These are phyloP conservation scores for Nemapogon koenigi DNA, from an alignment of 2,888 invertebrate species.

Conservation along the genomic window DNA sequence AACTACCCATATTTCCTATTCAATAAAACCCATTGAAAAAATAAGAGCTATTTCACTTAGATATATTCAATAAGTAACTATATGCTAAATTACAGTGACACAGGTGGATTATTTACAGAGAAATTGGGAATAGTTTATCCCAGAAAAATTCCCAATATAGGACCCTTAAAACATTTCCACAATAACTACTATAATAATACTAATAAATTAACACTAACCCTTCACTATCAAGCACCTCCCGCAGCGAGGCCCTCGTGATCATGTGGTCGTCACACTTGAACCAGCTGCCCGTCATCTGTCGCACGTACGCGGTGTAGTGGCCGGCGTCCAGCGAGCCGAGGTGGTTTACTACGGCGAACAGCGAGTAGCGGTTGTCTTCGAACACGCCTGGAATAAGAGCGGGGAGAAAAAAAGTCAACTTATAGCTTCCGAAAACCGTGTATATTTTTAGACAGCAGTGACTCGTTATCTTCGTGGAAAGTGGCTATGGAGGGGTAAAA, in stretches of 20 bases:
- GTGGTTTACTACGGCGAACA: constrained; percentile 98
- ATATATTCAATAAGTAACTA: too few species aligned
- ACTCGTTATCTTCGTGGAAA: too few species aligned
- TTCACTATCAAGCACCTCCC: constrained; percentile 94
- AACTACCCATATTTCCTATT: too few species aligned
- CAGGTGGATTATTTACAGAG: too few species aligned
- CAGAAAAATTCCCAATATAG: too few species aligned
- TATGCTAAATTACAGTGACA: too few species aligned
- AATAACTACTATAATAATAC: neutral
- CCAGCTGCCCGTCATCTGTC: constrained; percentile 93
- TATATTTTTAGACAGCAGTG: too few species aligned
- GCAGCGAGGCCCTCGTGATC: constrained; percentile 85
- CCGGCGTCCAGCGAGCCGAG: constrained; percentile 91
- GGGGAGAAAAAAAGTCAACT: constrained; percentile 26
- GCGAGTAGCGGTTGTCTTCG: constrained; percentile 82
- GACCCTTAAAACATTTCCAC: too few species aligned
- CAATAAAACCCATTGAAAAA: too few species aligned
- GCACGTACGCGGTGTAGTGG: constrained; percentile 94
- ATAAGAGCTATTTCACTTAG: too few species aligned
- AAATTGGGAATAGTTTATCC: too few species aligned
- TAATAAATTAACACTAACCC: constrained; percentile 67
- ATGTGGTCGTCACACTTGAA: constrained; percentile 97
- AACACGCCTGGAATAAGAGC: constrained; percentile 36
- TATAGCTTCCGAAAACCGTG: constrained; percentile 28
- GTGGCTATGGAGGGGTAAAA: too few species aligned